Base-by-base conservation (phyloP, 2,797 vertebrate genomes). In the Steatocranus sp. region DNA sequence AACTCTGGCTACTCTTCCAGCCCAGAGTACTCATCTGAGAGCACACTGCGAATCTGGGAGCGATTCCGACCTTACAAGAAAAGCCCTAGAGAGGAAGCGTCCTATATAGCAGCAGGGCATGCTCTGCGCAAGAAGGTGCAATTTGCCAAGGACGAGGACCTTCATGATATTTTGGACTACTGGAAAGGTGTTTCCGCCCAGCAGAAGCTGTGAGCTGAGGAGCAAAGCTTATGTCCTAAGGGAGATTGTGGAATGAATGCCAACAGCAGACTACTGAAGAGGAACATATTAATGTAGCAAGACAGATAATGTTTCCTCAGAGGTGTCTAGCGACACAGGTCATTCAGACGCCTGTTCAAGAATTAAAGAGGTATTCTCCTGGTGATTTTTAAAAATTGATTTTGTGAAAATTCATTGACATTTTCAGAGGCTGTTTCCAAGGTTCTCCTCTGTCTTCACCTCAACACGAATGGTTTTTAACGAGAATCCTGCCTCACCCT, bases 181-280 rank as follows among this genome's bases (percentile, higher is more conserved):
- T 99, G 99, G 99, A 99, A 99, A 93, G 99, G 98, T 63, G 98
- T 99, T 88, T 99, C 99, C 32, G 98, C 98, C 85, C 99, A 99
- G 95, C 98, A 99, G 94, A 99, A 99, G 97, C 96, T 99, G 97
- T 99, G 96, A 99, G 82, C 81, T 4, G 50, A 12, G 20, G 73
- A 70, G 38, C 68, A 78, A 25, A 86, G 73, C 76, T 9, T 11
- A 82, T 82, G 78, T 23, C 56, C 17, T 78, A 32, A 83, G 70
- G 78, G 43, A 82, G 76, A 88, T 87, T 83, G 76, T 78, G 30
- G 83, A 49, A 27, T 86, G 78, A 85, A 90, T 58, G 73, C 81
- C 87, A 86, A 90, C 92, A 91, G 85, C 87, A 85, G 88, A 92
- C 85, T 85, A 51, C 82, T 66, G 53, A 87, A 75, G 75, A 78